A percentile compares a stretch with the other conserved stretches of the same genome.
Evolutionary conservation across 2,797 vertebrate species (phyloP).

Genomic region (Betta splendens): DNA sequence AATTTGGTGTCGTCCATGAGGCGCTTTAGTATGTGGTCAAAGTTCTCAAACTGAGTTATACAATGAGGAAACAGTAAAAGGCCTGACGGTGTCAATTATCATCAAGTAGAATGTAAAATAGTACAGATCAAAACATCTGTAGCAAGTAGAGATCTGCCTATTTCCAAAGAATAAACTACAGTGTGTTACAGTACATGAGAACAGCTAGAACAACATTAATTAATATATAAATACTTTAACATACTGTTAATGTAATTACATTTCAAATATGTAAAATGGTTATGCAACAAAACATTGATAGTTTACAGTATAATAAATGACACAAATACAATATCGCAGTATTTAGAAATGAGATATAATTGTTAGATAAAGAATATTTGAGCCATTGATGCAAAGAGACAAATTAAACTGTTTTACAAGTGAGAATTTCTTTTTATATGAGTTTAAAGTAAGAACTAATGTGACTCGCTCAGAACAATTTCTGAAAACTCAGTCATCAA

Average conservation of each 20-base stretch:
- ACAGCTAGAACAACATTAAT: slow-evolving; percentile 8
- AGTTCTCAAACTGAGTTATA: slow-evolving; percentile 4
- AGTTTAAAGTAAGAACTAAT: slow-evolving; percentile 6
- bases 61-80: neutral
- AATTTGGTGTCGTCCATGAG: neutral
- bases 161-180: slow-evolving; percentile 26
- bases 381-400: slow-evolving; percentile 63
- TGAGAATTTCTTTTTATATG: slow-evolving; percentile 1
- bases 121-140: slow-evolving; percentile 4
- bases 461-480: slow-evolving; percentile 18
- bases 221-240: neutral
- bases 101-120: slow-evolving; percentile 1
- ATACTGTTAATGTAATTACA: neutral
- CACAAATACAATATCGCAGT: slow-evolving; percentile 7
- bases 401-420: neutral
- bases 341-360: slow-evolving; percentile 2
- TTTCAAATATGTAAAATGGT: neutral
- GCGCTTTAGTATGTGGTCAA: slow-evolving; percentile 15
- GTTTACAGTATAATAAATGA: neutral
- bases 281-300: too few species aligned
- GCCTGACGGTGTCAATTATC: neutral
- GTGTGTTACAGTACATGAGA: neutral
- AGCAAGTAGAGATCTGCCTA: slow-evolving; percentile 6
- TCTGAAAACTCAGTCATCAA: slow-evolving; percentile 47
- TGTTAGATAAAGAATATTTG: slow-evolving; percentile 11